Percentiles rank a stretch among this genome's conserved stretches.
Evolutionary conservation across 2,797 vertebrate genomes (phyloP).

Genomic region (Chlorospingus flavigularis): DNA sequence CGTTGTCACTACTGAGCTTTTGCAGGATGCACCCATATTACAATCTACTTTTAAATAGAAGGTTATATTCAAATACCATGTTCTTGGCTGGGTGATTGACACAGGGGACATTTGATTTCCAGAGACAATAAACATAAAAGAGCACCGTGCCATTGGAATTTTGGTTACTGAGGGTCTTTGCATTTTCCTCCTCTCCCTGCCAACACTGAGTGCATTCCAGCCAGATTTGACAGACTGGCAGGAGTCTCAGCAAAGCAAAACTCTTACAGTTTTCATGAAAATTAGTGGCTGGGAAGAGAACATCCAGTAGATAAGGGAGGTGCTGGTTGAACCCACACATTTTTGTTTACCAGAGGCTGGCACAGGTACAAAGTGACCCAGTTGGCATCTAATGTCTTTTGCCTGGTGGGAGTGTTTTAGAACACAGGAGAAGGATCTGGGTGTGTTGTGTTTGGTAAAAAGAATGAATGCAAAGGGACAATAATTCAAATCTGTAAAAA

Average conservation of each 20-base stretch:
- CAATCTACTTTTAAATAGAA: neutral
- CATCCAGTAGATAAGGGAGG: neutral
- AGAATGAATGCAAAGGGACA: neutral
- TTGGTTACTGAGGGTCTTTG: neutral
- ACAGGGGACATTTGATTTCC: neutral
- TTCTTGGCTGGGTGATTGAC: neutral
- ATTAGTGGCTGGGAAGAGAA: neutral
- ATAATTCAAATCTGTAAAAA: neutral
- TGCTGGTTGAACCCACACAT: neutral
- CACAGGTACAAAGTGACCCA: neutral
- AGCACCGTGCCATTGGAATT: neutral
- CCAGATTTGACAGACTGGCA: neutral
- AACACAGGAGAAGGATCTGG: neutral
- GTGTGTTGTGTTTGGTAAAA: neutral
- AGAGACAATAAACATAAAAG: neutral
- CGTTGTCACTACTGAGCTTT: neutral
- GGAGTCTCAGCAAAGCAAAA: neutral
- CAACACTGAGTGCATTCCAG: neutral
- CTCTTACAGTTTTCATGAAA: neutral
- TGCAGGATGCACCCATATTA: neutral
- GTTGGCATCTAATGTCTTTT: neutral
- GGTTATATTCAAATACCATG: neutral
- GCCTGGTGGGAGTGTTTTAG: neutral
- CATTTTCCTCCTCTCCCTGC: neutral
- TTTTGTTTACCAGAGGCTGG: neutral